Evolutionary conservation across 2,888 invertebrate species (phyloP).

Genomic region (Tenthredo mesomela): DNA sequence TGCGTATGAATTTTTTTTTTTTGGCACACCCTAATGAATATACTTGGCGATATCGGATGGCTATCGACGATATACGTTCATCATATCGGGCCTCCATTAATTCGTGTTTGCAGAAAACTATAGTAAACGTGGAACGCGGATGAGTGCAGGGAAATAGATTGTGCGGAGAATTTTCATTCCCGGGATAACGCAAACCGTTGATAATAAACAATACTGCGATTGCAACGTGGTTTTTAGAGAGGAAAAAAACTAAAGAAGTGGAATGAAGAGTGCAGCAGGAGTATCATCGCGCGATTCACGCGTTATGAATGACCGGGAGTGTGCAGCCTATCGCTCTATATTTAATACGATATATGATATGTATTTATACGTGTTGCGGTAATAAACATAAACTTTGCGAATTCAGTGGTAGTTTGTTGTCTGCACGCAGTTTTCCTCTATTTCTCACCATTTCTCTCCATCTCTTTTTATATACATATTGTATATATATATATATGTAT

Average conservation of each 20-base stretch:
- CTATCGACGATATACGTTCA: neutral
- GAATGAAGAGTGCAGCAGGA: neutral
- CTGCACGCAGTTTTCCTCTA: neutral
- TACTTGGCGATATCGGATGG: neutral
- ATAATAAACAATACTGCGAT: constrained; percentile 16
- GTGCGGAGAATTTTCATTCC: neutral
- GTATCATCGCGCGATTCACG: neutral
- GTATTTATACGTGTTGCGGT: neutral
- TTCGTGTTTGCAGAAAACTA: neutral
- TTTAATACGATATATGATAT: neutral
- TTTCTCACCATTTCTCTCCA: neutral
- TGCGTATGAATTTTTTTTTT: too few species aligned
- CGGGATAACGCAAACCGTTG: neutral
- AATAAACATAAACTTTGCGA: neutral
- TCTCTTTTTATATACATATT: neutral
- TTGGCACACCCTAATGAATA: too few species aligned
- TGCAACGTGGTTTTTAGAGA: neutral
- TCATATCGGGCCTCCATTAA: neutral
- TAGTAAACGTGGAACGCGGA: neutral
- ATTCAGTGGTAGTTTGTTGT: neutral
- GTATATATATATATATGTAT: neutral
- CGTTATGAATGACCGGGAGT: neutral
- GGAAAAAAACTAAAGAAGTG: neutral
- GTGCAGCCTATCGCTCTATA: neutral
- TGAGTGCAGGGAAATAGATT: neutral